phyloP scores from a whole-genome alignment of 2,113 vertebrate species.

The Ciconia boyciana region DNA sequence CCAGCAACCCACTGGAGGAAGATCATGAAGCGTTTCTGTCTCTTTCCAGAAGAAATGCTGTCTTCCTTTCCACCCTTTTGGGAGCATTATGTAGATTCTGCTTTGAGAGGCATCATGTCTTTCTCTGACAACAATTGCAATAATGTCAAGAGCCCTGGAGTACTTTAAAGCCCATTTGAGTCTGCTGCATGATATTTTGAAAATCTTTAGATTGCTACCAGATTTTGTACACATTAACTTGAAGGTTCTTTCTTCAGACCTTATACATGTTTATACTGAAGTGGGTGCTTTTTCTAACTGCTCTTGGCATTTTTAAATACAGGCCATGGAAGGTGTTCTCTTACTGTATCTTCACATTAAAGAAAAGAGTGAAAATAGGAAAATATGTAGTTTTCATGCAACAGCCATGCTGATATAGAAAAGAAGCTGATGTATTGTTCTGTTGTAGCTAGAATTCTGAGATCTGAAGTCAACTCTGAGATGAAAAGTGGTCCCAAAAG shows the following conservation, averaged over 20 bases:
- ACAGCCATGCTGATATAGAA: neutral
- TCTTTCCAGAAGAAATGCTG: neutral
- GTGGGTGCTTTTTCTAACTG: neutral
- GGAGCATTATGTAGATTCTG: neutral
- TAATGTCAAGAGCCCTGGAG: conserved; percentile 18
- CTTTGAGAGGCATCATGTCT: neutral
- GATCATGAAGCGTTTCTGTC: neutral
- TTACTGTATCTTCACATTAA: neutral
- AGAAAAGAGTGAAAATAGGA: neutral
- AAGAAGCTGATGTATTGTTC: neutral
- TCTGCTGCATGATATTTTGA: neutral
- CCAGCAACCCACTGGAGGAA: neutral
- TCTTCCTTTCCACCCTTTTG: neutral
- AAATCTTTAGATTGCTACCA: neutral
- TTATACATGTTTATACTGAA: neutral
- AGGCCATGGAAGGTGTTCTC: neutral
- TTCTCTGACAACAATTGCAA: neutral
- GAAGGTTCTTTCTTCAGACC: neutral
- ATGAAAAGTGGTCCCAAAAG: neutral
- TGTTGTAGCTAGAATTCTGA: neutral
- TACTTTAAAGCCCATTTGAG: neutral
- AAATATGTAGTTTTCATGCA: neutral
- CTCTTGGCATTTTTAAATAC: neutral
- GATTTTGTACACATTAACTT: neutral
- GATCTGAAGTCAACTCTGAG: neutral